Conservation (phyloP, 1,140 invertebrate species). For the Lasaia peninsularis region DNA sequence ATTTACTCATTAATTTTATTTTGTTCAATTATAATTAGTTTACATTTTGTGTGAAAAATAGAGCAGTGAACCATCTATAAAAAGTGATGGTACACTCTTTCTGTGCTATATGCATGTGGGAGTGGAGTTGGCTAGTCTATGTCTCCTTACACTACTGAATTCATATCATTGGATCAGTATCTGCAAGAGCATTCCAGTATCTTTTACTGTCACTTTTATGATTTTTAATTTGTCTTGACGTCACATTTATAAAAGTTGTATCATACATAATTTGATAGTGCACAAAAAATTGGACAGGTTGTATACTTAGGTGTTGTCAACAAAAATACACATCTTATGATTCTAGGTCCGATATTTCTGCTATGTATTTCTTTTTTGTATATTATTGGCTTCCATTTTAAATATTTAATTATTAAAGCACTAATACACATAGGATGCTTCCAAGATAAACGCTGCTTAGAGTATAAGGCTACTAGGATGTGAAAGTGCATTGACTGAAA, state of each 20-base stretch:
- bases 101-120: too few relatives aligned
- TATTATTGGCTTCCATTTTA: constrained; percentile 37
- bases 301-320: constrained; percentile 13
- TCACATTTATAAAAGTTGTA: neutral
- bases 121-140: too few relatives aligned
- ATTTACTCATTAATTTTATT: too few relatives aligned
- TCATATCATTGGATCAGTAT: too few relatives aligned
- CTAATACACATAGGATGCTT: constrained; percentile 59
- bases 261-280: constrained; percentile 22
- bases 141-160: too few relatives aligned
- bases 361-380: constrained; percentile 37
- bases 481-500: constrained; percentile 62
- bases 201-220: too few relatives aligned
- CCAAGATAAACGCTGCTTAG: constrained; percentile 60
- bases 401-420: constrained; percentile 22
- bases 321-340: constrained; percentile 44
- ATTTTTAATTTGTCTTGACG: neutral
- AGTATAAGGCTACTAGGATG: constrained; percentile 53
- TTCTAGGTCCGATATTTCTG: constrained; percentile 67
- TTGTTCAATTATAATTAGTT: too few relatives aligned
- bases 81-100: too few relatives aligned
- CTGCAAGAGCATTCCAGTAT: too few relatives aligned
- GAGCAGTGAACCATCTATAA: too few relatives aligned
- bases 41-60: too few relatives aligned
- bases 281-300: constrained; percentile 25